A percentile compares a stretch with the other conserved stretches of the same genome.
phyloP scores from a whole-genome alignment of 2,113 vertebrate species.

The Dolichotis patagonum region DNA sequence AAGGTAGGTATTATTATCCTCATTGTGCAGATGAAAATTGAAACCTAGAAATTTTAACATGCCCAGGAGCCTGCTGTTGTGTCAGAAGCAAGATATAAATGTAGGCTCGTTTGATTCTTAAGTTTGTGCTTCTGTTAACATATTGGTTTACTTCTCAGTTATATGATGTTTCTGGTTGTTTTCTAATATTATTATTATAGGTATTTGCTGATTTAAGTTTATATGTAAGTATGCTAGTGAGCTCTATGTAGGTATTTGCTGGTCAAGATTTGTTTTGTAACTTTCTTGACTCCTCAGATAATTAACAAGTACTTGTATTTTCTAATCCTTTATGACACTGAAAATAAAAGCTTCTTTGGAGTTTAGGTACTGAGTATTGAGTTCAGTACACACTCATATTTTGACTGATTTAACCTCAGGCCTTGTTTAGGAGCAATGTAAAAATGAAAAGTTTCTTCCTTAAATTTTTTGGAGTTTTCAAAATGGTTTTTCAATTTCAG shows the following conservation, averaged over 20 bases:
- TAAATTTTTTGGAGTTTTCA: conserved; percentile 59
- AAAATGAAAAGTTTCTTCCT: conserved; percentile 12
- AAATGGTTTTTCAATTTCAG: conserved; percentile 61
- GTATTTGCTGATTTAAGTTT: conserved; percentile 41
- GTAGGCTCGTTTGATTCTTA: conserved; percentile 43
- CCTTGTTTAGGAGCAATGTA: conserved; percentile 53
- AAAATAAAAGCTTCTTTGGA: conserved; percentile 54
- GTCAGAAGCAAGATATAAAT: background rate
- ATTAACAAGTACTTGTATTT: conserved; percentile 13
- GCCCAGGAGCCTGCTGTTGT: background rate
- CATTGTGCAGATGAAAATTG: conserved; percentile 70
- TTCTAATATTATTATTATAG: conserved; percentile 22
- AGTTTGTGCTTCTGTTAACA: conserved; percentile 3
- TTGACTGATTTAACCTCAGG: conserved; percentile 46
- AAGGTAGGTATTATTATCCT: conserved; percentile 72
- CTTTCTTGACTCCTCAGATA: conserved; percentile 54
- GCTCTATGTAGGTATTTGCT: background rate
- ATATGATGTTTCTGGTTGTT: conserved; percentile 15
- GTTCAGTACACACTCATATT: conserved; percentile 28
- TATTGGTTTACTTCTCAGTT: conserved; percentile 9
- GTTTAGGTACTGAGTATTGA: conserved; percentile 41
- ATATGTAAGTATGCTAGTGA: conserved; percentile 33
- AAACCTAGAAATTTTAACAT: conserved; percentile 48
- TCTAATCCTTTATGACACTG: background rate
- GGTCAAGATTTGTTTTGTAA: background rate